These are phyloP conservation scores for Plodia interpunctella DNA, from an alignment of 1,140 invertebrate species.

Conservation along the genomic window DNA sequence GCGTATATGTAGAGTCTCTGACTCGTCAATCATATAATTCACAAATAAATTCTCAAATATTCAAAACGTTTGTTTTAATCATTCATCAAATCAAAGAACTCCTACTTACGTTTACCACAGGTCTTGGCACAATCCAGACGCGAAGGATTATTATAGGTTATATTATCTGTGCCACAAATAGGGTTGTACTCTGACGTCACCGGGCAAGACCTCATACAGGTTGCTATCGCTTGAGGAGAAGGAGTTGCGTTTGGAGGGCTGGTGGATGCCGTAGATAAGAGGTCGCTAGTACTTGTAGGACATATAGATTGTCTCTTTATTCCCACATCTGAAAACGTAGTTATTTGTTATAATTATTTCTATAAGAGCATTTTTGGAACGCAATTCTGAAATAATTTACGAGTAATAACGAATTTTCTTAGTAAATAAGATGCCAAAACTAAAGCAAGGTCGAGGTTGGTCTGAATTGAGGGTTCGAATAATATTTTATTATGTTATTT, in stretches of 20 bases:
- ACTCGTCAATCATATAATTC: too few relatives aligned
- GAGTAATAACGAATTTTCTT: too few relatives aligned
- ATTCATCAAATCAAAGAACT: not conserved
- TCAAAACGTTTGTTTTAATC: too few relatives aligned
- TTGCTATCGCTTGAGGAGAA: not conserved
- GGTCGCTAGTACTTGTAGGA: not conserved
- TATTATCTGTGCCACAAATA: conserved; percentile 81
- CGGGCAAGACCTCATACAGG: conserved; percentile 64
- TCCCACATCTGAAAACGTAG: not conserved
- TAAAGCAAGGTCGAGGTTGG: too few relatives aligned
- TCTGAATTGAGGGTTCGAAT: too few relatives aligned
- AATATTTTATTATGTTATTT: too few relatives aligned
- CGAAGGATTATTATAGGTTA: conserved; percentile 79
- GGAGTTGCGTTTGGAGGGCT: not conserved
- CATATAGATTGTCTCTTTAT: not conserved
- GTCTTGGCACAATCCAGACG: conserved; percentile 76
- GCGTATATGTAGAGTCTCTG: too few relatives aligned
- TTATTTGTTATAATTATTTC: not conserved
- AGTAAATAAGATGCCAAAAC: too few relatives aligned
- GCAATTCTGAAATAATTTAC: too few relatives aligned
- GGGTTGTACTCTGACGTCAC: conserved; percentile 81
- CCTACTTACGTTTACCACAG: conserved; percentile 72
- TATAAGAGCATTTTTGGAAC: too few relatives aligned
- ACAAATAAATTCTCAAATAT: too few relatives aligned
- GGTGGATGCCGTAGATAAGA: not conserved